A percentile compares a stretch with the other conserved stretches of the same genome.
These are phyloP conservation scores for Hozukius guyotensis DNA, from an alignment of 2,797 vertebrate species.

Conservation along the genomic window DNA sequence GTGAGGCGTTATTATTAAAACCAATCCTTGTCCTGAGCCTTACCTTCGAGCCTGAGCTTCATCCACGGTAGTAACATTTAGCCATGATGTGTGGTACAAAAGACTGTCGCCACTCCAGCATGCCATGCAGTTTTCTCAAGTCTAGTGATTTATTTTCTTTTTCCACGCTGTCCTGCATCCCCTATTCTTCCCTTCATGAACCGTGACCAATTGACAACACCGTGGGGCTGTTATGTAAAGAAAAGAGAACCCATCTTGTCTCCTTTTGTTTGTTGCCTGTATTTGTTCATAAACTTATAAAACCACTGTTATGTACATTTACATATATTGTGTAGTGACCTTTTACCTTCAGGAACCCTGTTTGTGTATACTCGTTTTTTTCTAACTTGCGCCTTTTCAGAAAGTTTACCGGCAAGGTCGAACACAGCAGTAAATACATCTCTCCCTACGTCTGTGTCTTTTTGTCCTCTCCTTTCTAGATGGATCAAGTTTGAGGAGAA, in stretches of 20 bases:
- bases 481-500: slow-evolving; percentile 99
- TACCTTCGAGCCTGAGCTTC: slow-evolving; percentile 20
- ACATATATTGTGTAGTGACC: slow-evolving; percentile 16
- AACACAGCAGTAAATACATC: neutral
- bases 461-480: slow-evolving; percentile 64
- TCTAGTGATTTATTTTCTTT: slow-evolving; percentile 31
- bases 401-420: neutral
- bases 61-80: neutral
- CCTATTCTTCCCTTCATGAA: slow-evolving; percentile 9
- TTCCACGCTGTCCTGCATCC: slow-evolving; percentile 8
- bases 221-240: slow-evolving; percentile 45
- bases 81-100: neutral
- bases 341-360: neutral
- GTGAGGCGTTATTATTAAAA: slow-evolving; percentile 60
- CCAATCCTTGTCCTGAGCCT: slow-evolving; percentile 47
- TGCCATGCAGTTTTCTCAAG: neutral
- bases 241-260: slow-evolving; percentile 45
- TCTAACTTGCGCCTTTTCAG: neutral
- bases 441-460: neutral
- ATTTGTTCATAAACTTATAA: slow-evolving; percentile 24
- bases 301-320: neutral
- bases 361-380: neutral
- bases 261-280: slow-evolving; percentile 24
- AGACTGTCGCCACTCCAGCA: neutral
- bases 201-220: slow-evolving; percentile 53